A percentile compares a stretch with the other conserved stretches of the same genome.
phyloP scores from a whole-genome alignment of 2,797 vertebrate genomes.

The Gymnothorax reevesii region DNA sequence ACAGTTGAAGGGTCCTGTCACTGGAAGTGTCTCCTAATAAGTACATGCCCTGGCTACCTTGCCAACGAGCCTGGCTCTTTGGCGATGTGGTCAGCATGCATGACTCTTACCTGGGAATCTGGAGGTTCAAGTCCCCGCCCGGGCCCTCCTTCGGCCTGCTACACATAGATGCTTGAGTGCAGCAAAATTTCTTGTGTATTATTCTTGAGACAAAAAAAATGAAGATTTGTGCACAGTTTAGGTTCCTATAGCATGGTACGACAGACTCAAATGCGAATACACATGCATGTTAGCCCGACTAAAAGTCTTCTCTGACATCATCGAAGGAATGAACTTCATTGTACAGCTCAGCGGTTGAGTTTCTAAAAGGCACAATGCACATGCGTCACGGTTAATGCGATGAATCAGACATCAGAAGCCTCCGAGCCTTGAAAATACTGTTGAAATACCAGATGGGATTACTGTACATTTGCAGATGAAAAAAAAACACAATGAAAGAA shows the following conservation, averaged over 20 bases:
- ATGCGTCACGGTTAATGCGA: background rate
- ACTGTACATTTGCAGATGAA: background rate
- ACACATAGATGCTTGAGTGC: background rate
- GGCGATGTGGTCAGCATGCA: too few relatives aligned
- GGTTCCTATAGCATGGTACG: background rate
- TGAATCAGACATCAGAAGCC: background rate
- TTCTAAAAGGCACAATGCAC: background rate
- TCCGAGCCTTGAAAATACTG: background rate
- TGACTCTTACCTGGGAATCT: too few relatives aligned
- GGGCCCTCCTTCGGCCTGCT: too few relatives aligned
- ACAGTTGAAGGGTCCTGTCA: too few relatives aligned
- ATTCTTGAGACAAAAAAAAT: background rate
- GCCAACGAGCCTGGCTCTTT: too few relatives aligned
- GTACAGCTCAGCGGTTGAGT: background rate
- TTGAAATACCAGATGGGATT: constrained; percentile 11
- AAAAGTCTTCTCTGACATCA: background rate
- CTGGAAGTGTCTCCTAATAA: too few relatives aligned
- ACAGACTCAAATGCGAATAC: background rate
- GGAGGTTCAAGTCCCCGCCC: too few relatives aligned
- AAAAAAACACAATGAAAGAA: background rate
- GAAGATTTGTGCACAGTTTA: background rate
- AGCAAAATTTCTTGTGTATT: background rate
- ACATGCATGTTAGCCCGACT: background rate
- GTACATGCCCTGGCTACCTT: too few relatives aligned
- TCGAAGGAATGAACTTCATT: background rate